Conservation (phyloP, 2,113 vertebrate genomes). For the Pterocles gutturalis region DNA sequence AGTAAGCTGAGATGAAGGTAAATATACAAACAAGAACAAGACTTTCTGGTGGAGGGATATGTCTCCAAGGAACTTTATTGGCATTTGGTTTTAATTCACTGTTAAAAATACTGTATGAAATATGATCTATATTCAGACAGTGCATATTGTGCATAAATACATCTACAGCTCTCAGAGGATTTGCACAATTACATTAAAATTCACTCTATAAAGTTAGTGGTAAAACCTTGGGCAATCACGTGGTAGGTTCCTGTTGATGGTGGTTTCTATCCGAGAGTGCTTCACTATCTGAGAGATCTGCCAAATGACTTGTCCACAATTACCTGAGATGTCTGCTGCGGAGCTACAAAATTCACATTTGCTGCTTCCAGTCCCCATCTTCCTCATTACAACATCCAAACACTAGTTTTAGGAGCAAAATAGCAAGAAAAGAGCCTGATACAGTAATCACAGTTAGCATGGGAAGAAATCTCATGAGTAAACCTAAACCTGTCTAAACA, state of each 20-base stretch:
- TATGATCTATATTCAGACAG: not conserved
- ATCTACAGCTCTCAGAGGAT: not conserved
- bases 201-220: not conserved
- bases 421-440: not conserved
- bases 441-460: not conserved
- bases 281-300: not conserved
- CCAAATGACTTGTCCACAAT: not conserved
- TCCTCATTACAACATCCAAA: not conserved
- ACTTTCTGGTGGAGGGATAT: not conserved
- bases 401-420: not conserved
- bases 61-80: constrained; percentile 18
- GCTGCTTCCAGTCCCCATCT: not conserved
- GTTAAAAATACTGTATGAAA: constrained; percentile 17
- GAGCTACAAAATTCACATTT: not conserved
- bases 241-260: not conserved
- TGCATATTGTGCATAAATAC: not conserved
- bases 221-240: not conserved
- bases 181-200: not conserved
- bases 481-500: constrained; percentile 5
- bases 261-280: not conserved
- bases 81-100: not conserved
- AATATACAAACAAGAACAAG: not conserved
- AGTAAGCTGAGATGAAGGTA: not conserved
- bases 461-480: not conserved
- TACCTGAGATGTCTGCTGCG: not conserved